Evolutionary conservation across 2,888 invertebrate species (phyloP), one percentile per base, ranked within the genome.

Genomic region (Sisyra terminalis): DNA sequence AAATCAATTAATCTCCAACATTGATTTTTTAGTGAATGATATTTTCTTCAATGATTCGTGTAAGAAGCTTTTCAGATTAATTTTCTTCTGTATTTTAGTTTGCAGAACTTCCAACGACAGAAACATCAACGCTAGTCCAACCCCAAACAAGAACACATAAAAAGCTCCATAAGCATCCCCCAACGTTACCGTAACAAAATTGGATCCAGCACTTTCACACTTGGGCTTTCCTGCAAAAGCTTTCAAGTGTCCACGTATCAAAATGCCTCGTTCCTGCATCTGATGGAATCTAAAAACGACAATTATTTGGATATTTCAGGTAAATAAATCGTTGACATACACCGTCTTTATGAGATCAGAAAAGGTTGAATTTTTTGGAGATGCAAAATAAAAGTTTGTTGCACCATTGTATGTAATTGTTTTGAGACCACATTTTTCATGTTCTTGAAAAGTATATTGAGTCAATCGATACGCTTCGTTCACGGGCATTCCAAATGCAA

Each of bases 391-490:
- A 0, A 72, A 71, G 36, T 70, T 66, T 1, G 65, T 63, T 43
- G 68, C 62, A 47, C 69, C 69, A 29, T 69, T 63, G 50, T 65
- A 71, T 48, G 65, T 64, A 0, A 74, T 69, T 53, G 78, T 78
- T 44, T 71, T 70, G 14, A 82, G 58, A 0, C 75, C 74, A 53
- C 82, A 82, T 55, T 81, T 82, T 56, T 82, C 76, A 10, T 70
- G 70, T 55, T 81, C 81, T 13, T 66, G 61, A 53, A 75, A 82
- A 42, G 71, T 74, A 55, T 76, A 74, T 13, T 71, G 70, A 1
- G 80, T 71, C 17, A 78, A 61, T 54, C 78, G 73, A 54, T 79
- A 80, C 0, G 74, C 74, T 1, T 71, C 68, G 1, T 75, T 71
- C 1, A 69, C 62, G 56, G 80, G 80, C 56, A 73, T 73, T 53